Evolutionary conservation across 1,140 invertebrate species (phyloP).

Genomic region (Diplogasteroides magnus): DNA sequence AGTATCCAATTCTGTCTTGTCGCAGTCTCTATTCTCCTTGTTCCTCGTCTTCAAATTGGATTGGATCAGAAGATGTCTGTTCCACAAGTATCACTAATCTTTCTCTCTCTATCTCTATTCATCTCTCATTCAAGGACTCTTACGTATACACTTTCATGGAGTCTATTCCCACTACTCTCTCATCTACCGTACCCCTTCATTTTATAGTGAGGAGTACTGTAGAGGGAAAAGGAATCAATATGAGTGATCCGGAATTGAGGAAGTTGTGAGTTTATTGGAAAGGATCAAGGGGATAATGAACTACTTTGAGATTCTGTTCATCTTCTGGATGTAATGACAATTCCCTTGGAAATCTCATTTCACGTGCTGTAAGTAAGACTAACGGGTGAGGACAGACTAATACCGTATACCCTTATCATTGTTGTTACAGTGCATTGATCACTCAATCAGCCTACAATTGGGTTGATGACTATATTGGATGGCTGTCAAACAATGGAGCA

Average conservation of each 20-base stretch:
- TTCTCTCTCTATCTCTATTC: too few species aligned
- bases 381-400: not conserved
- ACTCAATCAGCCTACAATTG: not conserved
- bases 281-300: too few species aligned
- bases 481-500: too few species aligned
- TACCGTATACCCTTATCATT: too few species aligned
- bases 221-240: too few species aligned
- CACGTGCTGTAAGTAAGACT: not conserved
- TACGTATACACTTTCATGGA: not conserved
- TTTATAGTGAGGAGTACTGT: not conserved
- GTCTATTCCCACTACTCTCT: not conserved
- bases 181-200: not conserved
- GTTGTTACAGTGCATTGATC: not conserved
- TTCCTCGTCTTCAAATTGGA: not conserved
- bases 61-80: not conserved
- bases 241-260: too few species aligned
- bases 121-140: not conserved
- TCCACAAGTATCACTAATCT: not conserved
- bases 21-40: not conserved
- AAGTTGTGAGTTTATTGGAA: too few species aligned
- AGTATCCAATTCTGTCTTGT: not conserved
- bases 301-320: not conserved
- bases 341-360: not conserved
- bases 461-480: not conserved
- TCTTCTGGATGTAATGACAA: not conserved